These are phyloP conservation scores for Petrocephalus schoutedeni DNA, from an alignment of 2,797 vertebrate species.

Conservation along the genomic window DNA sequence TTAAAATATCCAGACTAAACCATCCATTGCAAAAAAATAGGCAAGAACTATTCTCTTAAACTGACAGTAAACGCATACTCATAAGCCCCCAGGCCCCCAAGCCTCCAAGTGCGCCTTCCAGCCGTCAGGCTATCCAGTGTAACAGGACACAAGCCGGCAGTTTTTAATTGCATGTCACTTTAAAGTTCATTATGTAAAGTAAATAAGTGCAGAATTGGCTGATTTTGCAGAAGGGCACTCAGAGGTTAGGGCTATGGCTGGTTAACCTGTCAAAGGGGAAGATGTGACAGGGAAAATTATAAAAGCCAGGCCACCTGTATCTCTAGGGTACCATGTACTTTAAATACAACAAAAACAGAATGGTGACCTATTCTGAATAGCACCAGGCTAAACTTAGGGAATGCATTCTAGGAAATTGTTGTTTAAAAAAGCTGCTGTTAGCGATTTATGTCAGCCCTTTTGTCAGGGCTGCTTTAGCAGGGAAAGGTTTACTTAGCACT, in stretches of 20 bases:
- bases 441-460: not conserved
- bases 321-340: not conserved
- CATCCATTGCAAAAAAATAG: not conserved
- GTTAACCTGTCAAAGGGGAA: not conserved
- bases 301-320: not conserved
- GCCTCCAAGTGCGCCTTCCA: not conserved
- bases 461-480: conserved; percentile 18
- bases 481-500: conserved; percentile 35
- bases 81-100: not conserved
- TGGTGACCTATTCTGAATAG: not conserved
- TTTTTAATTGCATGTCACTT: not conserved
- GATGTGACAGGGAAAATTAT: not conserved
- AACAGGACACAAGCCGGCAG: not conserved
- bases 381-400: not conserved
- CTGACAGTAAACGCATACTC: not conserved
- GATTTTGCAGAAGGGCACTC: not conserved
- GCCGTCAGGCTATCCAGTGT: not conserved
- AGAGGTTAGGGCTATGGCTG: not conserved
- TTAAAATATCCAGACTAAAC: not conserved
- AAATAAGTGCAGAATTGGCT: not conserved
- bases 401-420: not conserved
- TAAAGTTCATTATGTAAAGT: not conserved
- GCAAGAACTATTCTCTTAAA: not conserved
- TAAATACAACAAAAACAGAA: not conserved
- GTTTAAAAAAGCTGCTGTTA: not conserved